Base-by-base conservation (phyloP, 2,797 vertebrate genomes). In the Phrynocephalus guinanensis region DNA sequence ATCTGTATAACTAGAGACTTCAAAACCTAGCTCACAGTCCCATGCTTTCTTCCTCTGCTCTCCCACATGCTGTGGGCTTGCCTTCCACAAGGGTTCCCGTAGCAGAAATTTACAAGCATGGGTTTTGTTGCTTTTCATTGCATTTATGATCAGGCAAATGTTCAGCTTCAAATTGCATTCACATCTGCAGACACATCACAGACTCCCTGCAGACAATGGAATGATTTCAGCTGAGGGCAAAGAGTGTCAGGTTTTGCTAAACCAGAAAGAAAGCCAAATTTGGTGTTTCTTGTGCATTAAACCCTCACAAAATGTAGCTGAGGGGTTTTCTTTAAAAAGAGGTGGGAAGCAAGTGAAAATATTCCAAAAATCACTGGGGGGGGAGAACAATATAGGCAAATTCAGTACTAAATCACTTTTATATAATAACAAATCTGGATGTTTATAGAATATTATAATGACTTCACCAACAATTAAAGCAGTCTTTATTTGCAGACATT, bases 1-100 rank as follows among this genome's bases (percentile, higher is more conserved):
- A 87, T 75, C 81, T 86, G 82, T 82, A 26, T 3, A 1, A 90
- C 72, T 0, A 87, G 0, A 0, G 87, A 89, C 72, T 84, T 56
- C 50, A 86, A 33, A 88, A 79, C 83, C 38, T 52, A 90, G 89
- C 71, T 72, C 52, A 75, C 84, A 86, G 86, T 78, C 85, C 83
- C 56, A 0, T 71, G 84, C 86, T 86, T 44, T 81, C 75, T 79
- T 50, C 67, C 86, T 44, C 18, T 44, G 9, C 0, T 91, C 92
- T 90, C 79, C 72, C 83, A 86, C 56, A 0, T 5, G 11, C 30
- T 66, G 52, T 85, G 56, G 30, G 86, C 13, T 30, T 50, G 66
- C 10, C 89, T 91, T 82, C 44, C 72, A 60, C 80, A n/a, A 0
- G 1, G 85, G 66, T 0, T n/a, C 8, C 10, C 20, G 63, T 33